Evolutionary conservation across 64 coral and sea anemone genomes (phyloP).

Genomic region (Stichodactyla mertensii): DNA sequence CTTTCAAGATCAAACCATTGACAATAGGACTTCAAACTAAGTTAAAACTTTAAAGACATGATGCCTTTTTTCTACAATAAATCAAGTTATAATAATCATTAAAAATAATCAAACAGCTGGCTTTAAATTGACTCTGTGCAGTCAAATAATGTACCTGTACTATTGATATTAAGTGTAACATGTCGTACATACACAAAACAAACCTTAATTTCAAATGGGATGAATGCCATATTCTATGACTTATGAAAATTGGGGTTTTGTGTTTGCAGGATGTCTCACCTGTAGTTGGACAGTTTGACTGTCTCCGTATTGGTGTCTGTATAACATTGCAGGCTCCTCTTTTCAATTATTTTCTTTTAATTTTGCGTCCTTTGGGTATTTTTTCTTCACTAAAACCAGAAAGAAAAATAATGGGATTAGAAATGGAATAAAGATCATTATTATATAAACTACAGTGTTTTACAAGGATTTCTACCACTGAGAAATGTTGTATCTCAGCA

Average conservation of each 20-base stretch:
- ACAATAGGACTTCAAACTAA: neutral
- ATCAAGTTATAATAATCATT: neutral
- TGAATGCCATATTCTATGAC: constrained; percentile 14
- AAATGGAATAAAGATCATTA: neutral
- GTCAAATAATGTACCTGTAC: neutral
- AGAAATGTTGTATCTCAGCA: no score
- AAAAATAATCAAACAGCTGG: neutral
- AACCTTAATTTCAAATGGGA: constrained; percentile 19
- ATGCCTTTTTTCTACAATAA: constrained; percentile 14
- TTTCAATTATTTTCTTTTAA: neutral
- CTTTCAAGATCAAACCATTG: constrained; percentile 1
- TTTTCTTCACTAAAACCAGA: neutral
- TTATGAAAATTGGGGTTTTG: neutral
- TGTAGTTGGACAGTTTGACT: constrained; percentile 14
- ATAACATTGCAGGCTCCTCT: neutral
- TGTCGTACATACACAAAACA: neutral
- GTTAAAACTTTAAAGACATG: neutral
- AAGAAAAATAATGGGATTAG: neutral
- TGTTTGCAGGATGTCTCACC: neutral
- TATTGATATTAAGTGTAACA: neutral
- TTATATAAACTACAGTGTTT: no score
- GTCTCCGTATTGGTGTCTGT: neutral
- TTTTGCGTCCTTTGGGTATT: neutral
- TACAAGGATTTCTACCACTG: no score
- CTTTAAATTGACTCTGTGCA: neutral